Percentiles rank a stretch among this genome's conserved stretches.
Conservation (phyloP, 2,888 invertebrate species). For the Coremacera marginata region DNA sequence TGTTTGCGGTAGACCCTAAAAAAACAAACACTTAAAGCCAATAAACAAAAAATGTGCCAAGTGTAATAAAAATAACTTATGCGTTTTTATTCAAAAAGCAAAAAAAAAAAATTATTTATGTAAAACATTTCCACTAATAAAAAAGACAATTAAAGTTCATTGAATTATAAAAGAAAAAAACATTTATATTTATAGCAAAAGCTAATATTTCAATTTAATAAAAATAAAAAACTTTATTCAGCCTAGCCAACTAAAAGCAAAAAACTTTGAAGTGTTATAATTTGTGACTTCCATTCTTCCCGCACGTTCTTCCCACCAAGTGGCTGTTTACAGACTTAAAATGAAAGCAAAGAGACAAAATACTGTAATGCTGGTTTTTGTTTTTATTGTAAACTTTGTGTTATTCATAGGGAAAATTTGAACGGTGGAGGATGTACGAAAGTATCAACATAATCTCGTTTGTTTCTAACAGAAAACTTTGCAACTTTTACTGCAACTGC, state of each 20-base stretch:
- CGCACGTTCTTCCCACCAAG: not conserved
- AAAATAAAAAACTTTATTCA: not conserved
- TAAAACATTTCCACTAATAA: too few species aligned
- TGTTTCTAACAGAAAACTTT: not conserved
- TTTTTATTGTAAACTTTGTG: not conserved
- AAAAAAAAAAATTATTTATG: too few species aligned
- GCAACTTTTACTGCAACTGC: not conserved
- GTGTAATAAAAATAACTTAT: not conserved
- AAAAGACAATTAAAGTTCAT: not conserved
- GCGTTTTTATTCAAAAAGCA: not conserved
- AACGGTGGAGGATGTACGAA: not conserved
- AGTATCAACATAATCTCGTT: not conserved
- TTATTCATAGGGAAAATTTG: not conserved
- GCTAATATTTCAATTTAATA: not conserved
- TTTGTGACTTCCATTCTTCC: slow-evolving; percentile 14
- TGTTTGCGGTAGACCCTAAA: too few species aligned
- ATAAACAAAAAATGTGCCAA: too few species aligned
- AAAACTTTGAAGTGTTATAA: not conserved
- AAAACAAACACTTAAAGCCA: too few species aligned
- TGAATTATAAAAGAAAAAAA: not conserved
- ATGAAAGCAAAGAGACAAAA: not conserved
- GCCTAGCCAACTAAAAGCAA: too few species aligned
- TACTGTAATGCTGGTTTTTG: not conserved
- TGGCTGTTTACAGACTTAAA: not conserved
- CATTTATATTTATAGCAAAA: not conserved